Percentiles rank a stretch among this genome's conserved stretches.
These are phyloP conservation scores for Stigmatopora nigra DNA, from an alignment of 2,113 vertebrate genomes.

Conservation along the genomic window DNA sequence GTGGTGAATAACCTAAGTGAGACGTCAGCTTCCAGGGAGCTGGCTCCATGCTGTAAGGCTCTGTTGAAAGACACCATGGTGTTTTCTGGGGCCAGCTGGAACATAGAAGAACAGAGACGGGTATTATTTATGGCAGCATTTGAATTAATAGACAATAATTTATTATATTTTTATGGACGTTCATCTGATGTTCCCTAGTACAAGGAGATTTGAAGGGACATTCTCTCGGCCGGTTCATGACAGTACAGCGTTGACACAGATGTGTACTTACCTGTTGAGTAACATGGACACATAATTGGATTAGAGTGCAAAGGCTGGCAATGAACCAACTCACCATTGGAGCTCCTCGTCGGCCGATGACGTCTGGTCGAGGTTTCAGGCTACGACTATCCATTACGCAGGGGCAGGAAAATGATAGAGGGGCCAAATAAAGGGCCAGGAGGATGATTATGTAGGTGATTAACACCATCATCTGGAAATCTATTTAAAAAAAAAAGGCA, in stretches of 20 bases:
- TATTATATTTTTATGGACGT: too few relatives aligned
- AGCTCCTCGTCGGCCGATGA: conserved; percentile 83
- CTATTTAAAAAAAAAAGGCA: conserved; percentile 47
- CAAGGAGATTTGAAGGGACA: conserved; percentile 10
- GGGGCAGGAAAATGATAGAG: conserved; percentile 86
- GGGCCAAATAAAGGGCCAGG: conserved; percentile 78
- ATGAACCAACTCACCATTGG: conserved; percentile 77
- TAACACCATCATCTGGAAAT: conserved; percentile 77
- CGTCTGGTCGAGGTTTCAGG: conserved; percentile 75
- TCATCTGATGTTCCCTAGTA: not conserved
- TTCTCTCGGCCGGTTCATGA: conserved; percentile 26
- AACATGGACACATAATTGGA: conserved; percentile 14
- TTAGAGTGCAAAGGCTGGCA: conserved; percentile 23
- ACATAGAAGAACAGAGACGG: conserved; percentile 2
- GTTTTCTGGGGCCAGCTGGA: conserved; percentile 90
- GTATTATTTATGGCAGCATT: conserved; percentile 11
- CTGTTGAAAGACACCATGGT: conserved; percentile 91
- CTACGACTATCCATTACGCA: conserved; percentile 87
- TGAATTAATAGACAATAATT: too few relatives aligned
- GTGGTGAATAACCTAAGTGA: conserved; percentile 74
- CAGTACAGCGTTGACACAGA: conserved; percentile 8
- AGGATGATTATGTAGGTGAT: conserved; percentile 74
- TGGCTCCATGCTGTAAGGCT: conserved; percentile 80
- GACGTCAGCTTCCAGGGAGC: conserved; percentile 83
- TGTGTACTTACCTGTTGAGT: not conserved